A percentile compares a stretch with the other conserved stretches of the same genome.
These are phyloP conservation scores for Cosmia trapezina DNA, from an alignment of 2,888 invertebrate genomes.

Conservation along the genomic window DNA sequence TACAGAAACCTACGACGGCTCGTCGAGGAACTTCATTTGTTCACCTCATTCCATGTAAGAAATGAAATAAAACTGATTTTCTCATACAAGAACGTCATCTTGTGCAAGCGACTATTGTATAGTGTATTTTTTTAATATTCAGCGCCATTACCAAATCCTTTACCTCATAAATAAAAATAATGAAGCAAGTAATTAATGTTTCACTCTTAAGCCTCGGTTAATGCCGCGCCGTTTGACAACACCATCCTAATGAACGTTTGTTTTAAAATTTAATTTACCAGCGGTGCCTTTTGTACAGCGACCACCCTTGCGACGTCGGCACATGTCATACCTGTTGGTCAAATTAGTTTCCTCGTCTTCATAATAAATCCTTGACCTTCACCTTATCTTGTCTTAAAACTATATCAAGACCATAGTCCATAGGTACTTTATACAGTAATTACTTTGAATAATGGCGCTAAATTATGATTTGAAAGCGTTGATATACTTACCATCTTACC, in stretches of 20 bases:
- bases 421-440: constrained; percentile 44
- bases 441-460: constrained; percentile 85
- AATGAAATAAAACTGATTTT: constrained; percentile 62
- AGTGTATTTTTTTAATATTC: constrained; percentile 75
- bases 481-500: constrained; percentile 75
- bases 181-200: constrained; percentile 85
- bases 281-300: constrained; percentile 99
- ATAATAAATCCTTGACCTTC: constrained; percentile 68
- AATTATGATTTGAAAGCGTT: constrained; percentile 68
- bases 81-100: constrained; percentile 58
- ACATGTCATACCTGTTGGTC: constrained; percentile 98
- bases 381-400: constrained; percentile 58
- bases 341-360: constrained; percentile 84
- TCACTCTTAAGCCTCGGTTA: constrained; percentile 88
- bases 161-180: constrained; percentile 87
- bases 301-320: constrained; percentile 98
- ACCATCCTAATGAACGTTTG: constrained; percentile 81
- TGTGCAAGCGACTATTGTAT: constrained; percentile 68
- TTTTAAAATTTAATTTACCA: constrained; percentile 93
- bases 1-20: constrained; percentile 49
- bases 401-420: constrained; percentile 46
- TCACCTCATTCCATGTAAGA: constrained; percentile 62
- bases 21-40: constrained; percentile 48
- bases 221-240: constrained; percentile 78
- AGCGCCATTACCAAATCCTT: constrained; percentile 90